phyloP scores from a whole-genome alignment of 2,797 vertebrate species.

The Leptatherina wallacei region DNA sequence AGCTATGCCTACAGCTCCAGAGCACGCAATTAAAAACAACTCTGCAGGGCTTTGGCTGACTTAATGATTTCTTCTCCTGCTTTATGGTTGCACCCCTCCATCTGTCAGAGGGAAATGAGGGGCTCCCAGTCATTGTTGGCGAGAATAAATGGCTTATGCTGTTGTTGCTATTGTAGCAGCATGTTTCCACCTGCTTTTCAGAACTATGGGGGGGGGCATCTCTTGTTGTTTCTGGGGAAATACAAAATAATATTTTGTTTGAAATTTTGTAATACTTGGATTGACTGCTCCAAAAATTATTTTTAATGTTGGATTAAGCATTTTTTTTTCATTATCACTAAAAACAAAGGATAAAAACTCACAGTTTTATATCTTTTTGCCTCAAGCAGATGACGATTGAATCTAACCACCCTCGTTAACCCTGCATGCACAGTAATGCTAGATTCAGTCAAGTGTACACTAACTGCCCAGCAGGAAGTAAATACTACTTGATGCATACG shows the following conservation, averaged over 20 bases:
- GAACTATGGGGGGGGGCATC: constrained; percentile 18
- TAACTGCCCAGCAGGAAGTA: background rate
- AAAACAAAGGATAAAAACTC: background rate
- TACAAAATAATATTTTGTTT: background rate
- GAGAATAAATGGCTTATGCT: constrained; percentile 58
- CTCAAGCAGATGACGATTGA: background rate
- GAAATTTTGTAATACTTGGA: background rate
- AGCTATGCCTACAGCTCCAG: constrained; percentile 60
- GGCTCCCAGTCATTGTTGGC: constrained; percentile 69
- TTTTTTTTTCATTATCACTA: background rate
- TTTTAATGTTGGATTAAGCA: background rate
- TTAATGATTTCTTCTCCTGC: constrained; percentile 76
- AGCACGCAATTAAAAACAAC: constrained; percentile 74
- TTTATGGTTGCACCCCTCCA: constrained; percentile 76
- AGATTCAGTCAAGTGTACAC: background rate
- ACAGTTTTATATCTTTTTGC: background rate
- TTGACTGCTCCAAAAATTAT: background rate
- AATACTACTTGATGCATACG: background rate
- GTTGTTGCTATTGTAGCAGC: constrained; percentile 41
- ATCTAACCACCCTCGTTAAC: background rate
- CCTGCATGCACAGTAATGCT: background rate
- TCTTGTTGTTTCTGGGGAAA: constrained; percentile 15
- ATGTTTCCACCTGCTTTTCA: constrained; percentile 39
- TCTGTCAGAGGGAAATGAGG: constrained; percentile 77
- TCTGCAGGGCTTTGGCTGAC: constrained; percentile 72